These are phyloP conservation scores for Picathartes gymnocephalus DNA, from an alignment of 2,113 vertebrate species.

Conservation along the genomic window DNA sequence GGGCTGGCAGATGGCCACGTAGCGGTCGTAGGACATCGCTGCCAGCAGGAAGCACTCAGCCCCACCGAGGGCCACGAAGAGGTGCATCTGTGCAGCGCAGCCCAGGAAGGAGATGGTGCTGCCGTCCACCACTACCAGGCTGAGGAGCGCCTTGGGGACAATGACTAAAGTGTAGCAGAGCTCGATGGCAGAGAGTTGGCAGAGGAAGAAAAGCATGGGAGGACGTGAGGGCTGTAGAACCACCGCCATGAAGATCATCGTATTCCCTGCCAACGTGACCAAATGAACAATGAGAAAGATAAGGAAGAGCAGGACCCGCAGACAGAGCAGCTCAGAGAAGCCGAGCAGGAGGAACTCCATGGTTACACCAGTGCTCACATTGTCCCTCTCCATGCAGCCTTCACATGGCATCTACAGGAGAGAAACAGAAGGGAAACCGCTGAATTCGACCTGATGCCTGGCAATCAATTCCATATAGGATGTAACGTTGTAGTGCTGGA, in stretches of 20 bases:
- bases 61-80: slow-evolving; percentile 47
- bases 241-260: slow-evolving; percentile 51
- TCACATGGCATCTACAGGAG: slow-evolving; percentile 24
- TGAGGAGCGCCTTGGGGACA: slow-evolving; percentile 52
- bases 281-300: slow-evolving; percentile 54
- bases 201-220: slow-evolving; percentile 71
- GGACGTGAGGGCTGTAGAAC: slow-evolving; percentile 7
- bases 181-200: slow-evolving; percentile 64
- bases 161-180: slow-evolving; percentile 66
- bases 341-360: slow-evolving; percentile 63
- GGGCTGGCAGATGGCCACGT: not conserved
- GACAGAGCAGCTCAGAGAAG: slow-evolving; percentile 54
- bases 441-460: not conserved
- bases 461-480: not conserved
- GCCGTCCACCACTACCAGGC: not conserved
- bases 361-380: not conserved
- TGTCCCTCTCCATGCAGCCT: not conserved
- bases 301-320: slow-evolving; percentile 56
- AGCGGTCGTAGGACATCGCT: not conserved
- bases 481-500: not conserved
- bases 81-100: slow-evolving; percentile 67
- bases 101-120: slow-evolving; percentile 61
- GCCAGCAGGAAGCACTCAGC: slow-evolving; percentile 39
- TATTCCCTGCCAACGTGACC: slow-evolving; percentile 46
- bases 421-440: not conserved